phyloP scores from a whole-genome alignment of 2,797 vertebrate genomes.

The Crax fasciolata region DNA sequence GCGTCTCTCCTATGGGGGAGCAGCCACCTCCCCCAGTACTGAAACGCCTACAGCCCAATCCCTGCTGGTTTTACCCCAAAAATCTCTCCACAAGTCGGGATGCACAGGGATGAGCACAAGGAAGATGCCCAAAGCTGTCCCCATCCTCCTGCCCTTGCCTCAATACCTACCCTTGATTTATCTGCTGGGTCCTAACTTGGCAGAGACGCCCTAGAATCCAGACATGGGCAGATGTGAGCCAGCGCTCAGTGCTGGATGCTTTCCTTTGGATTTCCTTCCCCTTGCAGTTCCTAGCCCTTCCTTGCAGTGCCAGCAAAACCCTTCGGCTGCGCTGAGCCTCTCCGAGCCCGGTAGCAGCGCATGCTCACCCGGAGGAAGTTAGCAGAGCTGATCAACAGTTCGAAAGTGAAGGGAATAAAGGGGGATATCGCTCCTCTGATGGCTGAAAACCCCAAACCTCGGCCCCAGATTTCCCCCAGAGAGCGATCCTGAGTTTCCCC shows the following conservation, averaged over 20 bases:
- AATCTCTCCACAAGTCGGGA: neutral
- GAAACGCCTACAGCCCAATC: neutral
- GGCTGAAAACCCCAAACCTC: neutral
- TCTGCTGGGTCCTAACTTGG: neutral
- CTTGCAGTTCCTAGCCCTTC: slow-evolving; percentile 26
- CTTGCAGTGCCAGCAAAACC: slow-evolving; percentile 53
- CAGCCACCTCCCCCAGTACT: neutral
- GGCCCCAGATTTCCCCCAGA: neutral
- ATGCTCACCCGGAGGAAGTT: neutral
- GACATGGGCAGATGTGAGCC: rapidly evolving
- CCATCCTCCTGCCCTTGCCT: neutral
- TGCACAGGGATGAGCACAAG: rapidly evolving
- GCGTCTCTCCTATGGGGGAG: neutral
- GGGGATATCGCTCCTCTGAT: rapidly evolving
- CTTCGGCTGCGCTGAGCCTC: neutral
- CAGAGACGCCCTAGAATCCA: neutral
- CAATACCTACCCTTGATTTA: rapidly evolving
- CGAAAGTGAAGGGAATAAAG: neutral
- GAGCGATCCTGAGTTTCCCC: neutral
- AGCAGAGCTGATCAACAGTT: rapidly evolving
- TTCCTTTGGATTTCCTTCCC: neutral
- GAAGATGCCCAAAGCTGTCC: rapidly evolving
- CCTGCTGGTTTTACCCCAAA: rapidly evolving
- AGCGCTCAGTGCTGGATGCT: rapidly evolving
- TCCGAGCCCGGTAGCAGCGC: rapidly evolving